Percentiles rank a stretch among this genome's conserved stretches.
Conservation (phyloP, 1,140 invertebrate genomes). For the Coenobita brevimanus region DNA sequence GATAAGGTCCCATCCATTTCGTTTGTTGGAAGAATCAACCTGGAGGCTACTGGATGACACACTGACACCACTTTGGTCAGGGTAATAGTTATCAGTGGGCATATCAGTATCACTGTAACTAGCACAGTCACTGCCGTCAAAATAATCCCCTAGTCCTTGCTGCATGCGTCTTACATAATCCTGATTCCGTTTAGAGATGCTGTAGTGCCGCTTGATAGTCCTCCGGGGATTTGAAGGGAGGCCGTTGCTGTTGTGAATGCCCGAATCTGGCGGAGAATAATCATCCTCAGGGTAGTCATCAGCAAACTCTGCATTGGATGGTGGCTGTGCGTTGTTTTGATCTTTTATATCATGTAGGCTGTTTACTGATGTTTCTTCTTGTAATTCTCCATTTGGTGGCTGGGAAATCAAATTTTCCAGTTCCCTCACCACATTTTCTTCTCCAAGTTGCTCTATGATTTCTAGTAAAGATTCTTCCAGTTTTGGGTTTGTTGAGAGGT, state of each 20-base stretch:
- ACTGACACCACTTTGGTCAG: slow-evolving; percentile 14
- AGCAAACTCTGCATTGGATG: neutral
- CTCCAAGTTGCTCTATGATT: slow-evolving; percentile 33
- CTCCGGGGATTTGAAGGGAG: neutral
- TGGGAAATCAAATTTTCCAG: slow-evolving; percentile 16
- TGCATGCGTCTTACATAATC: slow-evolving; percentile 2
- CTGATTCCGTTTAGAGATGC: neutral
- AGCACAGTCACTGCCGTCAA: slow-evolving; percentile 19
- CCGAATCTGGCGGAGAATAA: slow-evolving; percentile 13
- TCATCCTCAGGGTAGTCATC: slow-evolving; percentile 6
- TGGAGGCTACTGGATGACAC: slow-evolving; percentile 33
- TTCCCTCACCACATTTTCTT: slow-evolving; percentile 34
- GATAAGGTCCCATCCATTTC: neutral
- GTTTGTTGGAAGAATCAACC: neutral
- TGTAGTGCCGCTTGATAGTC: slow-evolving; percentile 12
- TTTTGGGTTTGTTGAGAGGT: neutral
- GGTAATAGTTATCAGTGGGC: neutral
- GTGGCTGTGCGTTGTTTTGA: neutral
- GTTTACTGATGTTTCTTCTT: neutral
- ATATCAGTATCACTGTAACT: slow-evolving; percentile 35
- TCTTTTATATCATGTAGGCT: neutral
- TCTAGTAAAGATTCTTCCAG: slow-evolving; percentile 27
- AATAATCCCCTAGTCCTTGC: neutral
- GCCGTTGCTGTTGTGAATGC: neutral
- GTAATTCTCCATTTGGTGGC: neutral